Percentiles rank a stretch among this genome's conserved stretches.
Evolutionary conservation across 2,113 vertebrate species (phyloP).

Genomic region (Nerophis lumbriciformis): DNA sequence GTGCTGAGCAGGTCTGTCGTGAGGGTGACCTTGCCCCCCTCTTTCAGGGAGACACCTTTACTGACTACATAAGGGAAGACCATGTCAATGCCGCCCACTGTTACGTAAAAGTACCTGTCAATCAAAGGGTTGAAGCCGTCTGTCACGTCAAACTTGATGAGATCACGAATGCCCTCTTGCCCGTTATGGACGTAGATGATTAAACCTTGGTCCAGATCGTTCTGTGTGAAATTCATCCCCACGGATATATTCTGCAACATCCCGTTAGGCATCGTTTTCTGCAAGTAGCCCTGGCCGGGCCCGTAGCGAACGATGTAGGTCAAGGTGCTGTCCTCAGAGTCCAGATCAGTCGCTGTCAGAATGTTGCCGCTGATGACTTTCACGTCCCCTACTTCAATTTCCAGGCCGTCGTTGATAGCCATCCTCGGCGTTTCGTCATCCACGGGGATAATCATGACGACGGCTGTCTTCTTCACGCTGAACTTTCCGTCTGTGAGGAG

Average conservation of each 20-base stretch:
- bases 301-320: conserved; percentile 83
- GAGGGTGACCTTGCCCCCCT: conserved; percentile 87
- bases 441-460: conserved; percentile 85
- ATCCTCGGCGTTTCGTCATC: conserved; percentile 95
- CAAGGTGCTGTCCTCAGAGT: conserved; percentile 85
- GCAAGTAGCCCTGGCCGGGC: conserved; percentile 82
- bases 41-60: conserved; percentile 91
- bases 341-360: conserved; percentile 90
- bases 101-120: conserved; percentile 93
- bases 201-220: conserved; percentile 82
- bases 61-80: conserved; percentile 91
- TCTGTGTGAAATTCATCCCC: conserved; percentile 94
- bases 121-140: conserved; percentile 91
- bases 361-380: conserved; percentile 79
- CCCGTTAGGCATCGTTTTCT: conserved; percentile 68
- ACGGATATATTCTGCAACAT: conserved; percentile 79
- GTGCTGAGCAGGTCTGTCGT: conserved; percentile 96
- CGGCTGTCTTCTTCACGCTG: conserved; percentile 71
- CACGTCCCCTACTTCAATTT: conserved; percentile 84
- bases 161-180: conserved; percentile 84
- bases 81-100: conserved; percentile 82
- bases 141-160: conserved; percentile 95
- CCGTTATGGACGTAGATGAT: conserved; percentile 84
- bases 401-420: conserved; percentile 89
- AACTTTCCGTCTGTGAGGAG: conserved; percentile 85